Evolutionary conservation across 1,140 invertebrate species (phyloP).

Genomic region (Asbolus verrucosus): DNA sequence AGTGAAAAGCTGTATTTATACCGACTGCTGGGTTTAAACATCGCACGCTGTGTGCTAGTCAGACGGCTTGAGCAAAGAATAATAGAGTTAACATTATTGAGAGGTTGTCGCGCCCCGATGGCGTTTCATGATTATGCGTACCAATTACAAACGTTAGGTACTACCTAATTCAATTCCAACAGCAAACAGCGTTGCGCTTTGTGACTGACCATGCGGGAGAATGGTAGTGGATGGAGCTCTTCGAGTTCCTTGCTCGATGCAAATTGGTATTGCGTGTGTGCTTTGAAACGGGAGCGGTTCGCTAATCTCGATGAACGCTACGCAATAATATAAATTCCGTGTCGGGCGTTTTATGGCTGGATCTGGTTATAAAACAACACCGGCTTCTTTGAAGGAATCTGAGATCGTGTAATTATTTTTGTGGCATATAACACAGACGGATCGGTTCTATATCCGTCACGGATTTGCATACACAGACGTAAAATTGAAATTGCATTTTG

Average conservation of each 20-base stretch:
- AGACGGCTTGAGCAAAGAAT: no score
- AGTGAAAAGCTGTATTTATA: no score
- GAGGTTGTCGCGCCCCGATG: no score
- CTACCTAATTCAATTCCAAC: no score
- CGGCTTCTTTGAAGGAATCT: slow-evolving; percentile 35
- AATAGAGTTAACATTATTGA: no score
- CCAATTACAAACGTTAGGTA: no score
- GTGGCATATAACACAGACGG: slow-evolving; percentile 36
- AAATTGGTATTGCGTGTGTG: slow-evolving; percentile 25
- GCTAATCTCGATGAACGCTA: slow-evolving; percentile 35
- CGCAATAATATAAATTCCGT: slow-evolving; percentile 36
- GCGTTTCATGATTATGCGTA: no score
- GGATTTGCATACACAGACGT: slow-evolving; percentile 38
- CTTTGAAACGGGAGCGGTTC: slow-evolving; percentile 25
- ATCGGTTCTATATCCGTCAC: slow-evolving; percentile 36
- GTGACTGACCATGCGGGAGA: background rate
- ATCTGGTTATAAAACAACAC: slow-evolving; percentile 36
- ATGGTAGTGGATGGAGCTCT: background rate
- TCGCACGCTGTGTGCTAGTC: no score
- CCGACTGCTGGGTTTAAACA: no score
- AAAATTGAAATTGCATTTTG: slow-evolving; percentile 39
- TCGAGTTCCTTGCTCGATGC: background rate
- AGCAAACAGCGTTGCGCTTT: no score
- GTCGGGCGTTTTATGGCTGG: slow-evolving; percentile 33
- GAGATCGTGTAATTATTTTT: slow-evolving; percentile 39